Percentiles rank a stretch among this genome's conserved stretches.
These are phyloP conservation scores for Lordiphosa fenestrarum DNA, from an alignment of 2,888 invertebrate genomes.

Conservation along the genomic window DNA sequence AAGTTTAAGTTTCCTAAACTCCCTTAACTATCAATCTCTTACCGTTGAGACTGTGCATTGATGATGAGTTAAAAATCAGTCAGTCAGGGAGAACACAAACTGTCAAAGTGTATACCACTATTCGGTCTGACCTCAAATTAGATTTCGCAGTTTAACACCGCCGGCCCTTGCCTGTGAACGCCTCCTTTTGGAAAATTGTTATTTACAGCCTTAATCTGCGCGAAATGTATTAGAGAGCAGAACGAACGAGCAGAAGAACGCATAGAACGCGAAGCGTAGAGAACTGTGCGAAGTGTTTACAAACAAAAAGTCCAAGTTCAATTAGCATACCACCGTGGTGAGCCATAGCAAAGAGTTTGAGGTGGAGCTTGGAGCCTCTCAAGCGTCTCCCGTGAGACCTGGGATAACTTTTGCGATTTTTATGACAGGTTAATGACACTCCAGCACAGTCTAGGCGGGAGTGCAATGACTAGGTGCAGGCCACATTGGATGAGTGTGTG, in stretches of 20 bases:
- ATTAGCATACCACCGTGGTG: constrained; percentile 66
- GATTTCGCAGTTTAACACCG: constrained; percentile 41
- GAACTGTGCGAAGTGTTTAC: constrained; percentile 57
- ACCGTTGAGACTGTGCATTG: too few relatives aligned
- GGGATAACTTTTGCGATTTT: constrained; percentile 52
- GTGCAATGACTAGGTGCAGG: constrained; percentile 38
- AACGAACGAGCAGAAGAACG: constrained; percentile 34
- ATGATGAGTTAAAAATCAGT: too few relatives aligned
- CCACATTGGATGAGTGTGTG: constrained; percentile 12
- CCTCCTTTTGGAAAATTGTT: constrained; percentile 53
- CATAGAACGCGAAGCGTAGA: constrained; percentile 10
- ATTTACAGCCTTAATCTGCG: constrained; percentile 70
- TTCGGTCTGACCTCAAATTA: constrained; percentile 18
- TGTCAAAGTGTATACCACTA: constrained; percentile 28
- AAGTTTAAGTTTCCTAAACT: too few relatives aligned
- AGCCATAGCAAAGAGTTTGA: constrained; percentile 35
- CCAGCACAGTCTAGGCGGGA: constrained; percentile 18
- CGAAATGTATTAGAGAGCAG: constrained; percentile 67
- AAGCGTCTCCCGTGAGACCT: constrained; percentile 14
- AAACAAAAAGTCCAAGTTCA: constrained; percentile 62
- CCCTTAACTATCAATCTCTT: too few relatives aligned
- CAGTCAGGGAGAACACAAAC: too few relatives aligned
- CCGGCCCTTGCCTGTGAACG: constrained; percentile 19
- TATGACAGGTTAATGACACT: constrained; percentile 73
- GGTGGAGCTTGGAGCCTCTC: too few relatives aligned